A percentile compares a stretch with the other conserved stretches of the same genome.
These are phyloP conservation scores for Chlorops oryzae DNA, from an alignment of 1,140 invertebrate species.

Conservation along the genomic window DNA sequence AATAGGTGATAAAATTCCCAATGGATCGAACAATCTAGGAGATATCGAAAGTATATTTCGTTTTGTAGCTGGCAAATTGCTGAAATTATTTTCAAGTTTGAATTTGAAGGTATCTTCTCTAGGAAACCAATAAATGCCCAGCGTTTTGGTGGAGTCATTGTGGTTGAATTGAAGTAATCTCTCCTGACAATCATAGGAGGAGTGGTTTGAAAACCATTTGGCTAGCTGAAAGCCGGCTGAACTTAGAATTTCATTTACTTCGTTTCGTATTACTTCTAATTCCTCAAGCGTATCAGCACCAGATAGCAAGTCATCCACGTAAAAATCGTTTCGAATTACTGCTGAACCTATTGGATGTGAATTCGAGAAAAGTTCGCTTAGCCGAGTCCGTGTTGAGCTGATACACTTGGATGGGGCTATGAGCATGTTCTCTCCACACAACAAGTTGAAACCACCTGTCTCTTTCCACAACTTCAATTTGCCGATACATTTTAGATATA, in stretches of 20 bases:
- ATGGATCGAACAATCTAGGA: conserved; percentile 32
- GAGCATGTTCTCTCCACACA: no score
- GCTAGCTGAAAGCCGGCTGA: no score
- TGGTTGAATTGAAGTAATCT: neutral
- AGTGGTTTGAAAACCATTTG: no score
- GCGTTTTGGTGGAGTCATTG: conserved; percentile 11
- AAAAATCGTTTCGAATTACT: no score
- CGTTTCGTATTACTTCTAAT: neutral
- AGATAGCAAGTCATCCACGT: no score
- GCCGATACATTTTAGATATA: conserved; percentile 13
- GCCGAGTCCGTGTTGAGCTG: no score
- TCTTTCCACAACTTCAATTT: conserved; percentile 3
- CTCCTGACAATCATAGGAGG: no score
- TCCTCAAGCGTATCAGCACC: no score
- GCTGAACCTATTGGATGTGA: no score
- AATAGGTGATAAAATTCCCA: conserved; percentile 34
- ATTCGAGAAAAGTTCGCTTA: no score
- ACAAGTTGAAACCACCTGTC: no score
- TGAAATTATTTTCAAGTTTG: conserved; percentile 3
- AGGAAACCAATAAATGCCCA: conserved; percentile 27
- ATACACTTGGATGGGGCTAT: no score
- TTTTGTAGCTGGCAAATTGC: conserved; percentile 23
- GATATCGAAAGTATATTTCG: conserved; percentile 29
- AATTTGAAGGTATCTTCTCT: conserved; percentile 23
- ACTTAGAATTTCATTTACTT: neutral